phyloP scores from a whole-genome alignment of 2,888 invertebrate genomes.

The Stegophylla sp. region DNA sequence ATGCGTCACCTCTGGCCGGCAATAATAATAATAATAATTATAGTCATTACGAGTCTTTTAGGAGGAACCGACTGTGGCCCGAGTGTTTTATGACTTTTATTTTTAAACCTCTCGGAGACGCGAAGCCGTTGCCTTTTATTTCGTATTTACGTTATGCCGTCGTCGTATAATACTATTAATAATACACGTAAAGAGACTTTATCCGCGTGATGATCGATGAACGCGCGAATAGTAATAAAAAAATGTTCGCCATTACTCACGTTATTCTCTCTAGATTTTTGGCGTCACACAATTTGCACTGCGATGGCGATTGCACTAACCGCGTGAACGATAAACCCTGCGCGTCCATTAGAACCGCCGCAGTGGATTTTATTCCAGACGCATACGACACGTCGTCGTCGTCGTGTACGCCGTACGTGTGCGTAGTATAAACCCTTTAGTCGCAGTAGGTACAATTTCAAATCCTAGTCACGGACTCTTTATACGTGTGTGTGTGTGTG shows the following conservation, averaged over 20 bases:
- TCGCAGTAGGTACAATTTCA: neutral
- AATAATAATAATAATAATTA: slow-evolving; percentile 15
- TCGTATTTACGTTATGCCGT: too few species aligned
- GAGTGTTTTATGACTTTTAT: slow-evolving; percentile 45
- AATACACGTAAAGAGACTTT: too few species aligned
- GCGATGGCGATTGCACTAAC: neutral
- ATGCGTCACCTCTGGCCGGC: slow-evolving; percentile 23
- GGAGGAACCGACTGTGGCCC: neutral
- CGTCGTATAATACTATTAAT: too few species aligned
- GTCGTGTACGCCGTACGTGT: too few species aligned
- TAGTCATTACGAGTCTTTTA: slow-evolving; percentile 24
- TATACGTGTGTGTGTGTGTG: too few species aligned
- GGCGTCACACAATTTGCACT: neutral
- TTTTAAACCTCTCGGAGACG: slow-evolving; percentile 45
- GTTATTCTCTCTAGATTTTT: neutral
- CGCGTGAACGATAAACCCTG: neutral
- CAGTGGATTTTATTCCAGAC: neutral
- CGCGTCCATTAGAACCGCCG: neutral
- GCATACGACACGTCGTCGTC: neutral
- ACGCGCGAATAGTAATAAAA: neutral
- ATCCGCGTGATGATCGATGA: too few species aligned
- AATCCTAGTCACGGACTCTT: slow-evolving; percentile 1
- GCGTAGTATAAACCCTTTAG: neutral
- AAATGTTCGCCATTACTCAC: neutral
- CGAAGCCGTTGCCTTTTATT: too few species aligned